These are phyloP conservation scores for Cantharis rustica DNA, from an alignment of 2,888 invertebrate genomes.

Conservation along the genomic window DNA sequence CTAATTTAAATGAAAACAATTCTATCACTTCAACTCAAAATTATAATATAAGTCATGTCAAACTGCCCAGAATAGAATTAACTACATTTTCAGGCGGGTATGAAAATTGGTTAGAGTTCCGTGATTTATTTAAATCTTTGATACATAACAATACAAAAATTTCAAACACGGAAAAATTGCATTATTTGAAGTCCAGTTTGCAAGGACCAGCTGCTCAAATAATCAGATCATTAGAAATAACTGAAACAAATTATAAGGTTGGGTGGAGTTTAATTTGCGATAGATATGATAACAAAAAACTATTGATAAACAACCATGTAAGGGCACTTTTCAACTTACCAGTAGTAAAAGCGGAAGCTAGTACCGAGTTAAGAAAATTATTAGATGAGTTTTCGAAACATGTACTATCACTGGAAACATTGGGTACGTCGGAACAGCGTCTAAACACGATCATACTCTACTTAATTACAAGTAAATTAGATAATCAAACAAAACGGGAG, in stretches of 20 bases:
- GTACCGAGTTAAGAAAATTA: neutral
- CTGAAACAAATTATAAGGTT: neutral
- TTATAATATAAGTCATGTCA: too few relatives aligned
- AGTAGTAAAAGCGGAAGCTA: neutral
- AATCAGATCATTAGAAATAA: neutral
- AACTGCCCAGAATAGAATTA: too few relatives aligned
- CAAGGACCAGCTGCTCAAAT: neutral
- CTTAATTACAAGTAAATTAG: neutral
- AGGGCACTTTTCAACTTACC: neutral
- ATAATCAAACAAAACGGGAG: neutral
- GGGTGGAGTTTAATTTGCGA: neutral
- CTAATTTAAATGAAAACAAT: too few relatives aligned
- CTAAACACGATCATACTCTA: neutral
- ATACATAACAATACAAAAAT: too few relatives aligned
- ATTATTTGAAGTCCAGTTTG: constrained; percentile 7
- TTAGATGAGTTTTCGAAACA: neutral
- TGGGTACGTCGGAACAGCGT: neutral
- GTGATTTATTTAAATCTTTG: too few relatives aligned
- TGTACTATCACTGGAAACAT: neutral
- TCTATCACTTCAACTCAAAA: too few relatives aligned
- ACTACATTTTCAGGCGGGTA: too few relatives aligned
- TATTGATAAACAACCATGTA: neutral
- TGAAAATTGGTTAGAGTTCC: too few relatives aligned
- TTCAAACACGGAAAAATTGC: constrained; percentile 9
- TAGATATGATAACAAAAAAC: too few relatives aligned